Evolutionary conservation across 2,888 invertebrate species (phyloP), one percentile per base, ranked within the genome.

Genomic region (Dorcus parallelipipedus): DNA sequence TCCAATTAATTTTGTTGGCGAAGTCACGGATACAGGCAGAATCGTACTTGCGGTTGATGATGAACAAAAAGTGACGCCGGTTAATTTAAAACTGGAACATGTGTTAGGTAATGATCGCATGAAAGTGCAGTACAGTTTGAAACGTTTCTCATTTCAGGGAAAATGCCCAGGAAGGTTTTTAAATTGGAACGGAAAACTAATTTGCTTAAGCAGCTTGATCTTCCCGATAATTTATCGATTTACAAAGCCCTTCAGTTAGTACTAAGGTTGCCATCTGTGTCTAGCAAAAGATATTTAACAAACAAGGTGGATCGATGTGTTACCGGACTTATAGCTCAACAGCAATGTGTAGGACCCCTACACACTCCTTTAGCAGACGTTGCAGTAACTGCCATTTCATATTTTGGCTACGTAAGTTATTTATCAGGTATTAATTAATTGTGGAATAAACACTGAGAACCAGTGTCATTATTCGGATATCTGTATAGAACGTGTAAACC

Each of bases 231-330:
- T 81, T 3, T 93, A 7, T 85, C 83, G 0, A 85, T 93, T 0
- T 80, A 80, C 59, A 84, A 84, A 56, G 90, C 90, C 0, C 79
- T 96, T 7, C 82, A 90, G 56, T 81, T 89, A 63, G 97, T 98
- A 0, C 78, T 99, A 47, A 83, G 91, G 64, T 83, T 97, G 20
- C 93, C 97, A 0, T 87, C 95, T 1, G 97, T 99, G 4, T 93
- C 90, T 49, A 96, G 97, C 76, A 99, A 99, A 78, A 84, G 97
- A 67, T 97, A 93, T 75, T 83, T 97, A 43, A 97, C 96, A 0
- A 97, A 92, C 73, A 97, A 97, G 84, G 97, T 97, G 10, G 93
- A 93, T 76, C 85, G 97, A 43, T 97, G 96, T 74, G 97, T 98
- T 7, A 91, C 95, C 2, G 98, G 98, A 1, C 81, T 98, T 10